Evolutionary conservation across 1,140 invertebrate species (phyloP), one percentile per base, ranked within the genome.

Genomic region (Leptestheria dahalacensis): DNA sequence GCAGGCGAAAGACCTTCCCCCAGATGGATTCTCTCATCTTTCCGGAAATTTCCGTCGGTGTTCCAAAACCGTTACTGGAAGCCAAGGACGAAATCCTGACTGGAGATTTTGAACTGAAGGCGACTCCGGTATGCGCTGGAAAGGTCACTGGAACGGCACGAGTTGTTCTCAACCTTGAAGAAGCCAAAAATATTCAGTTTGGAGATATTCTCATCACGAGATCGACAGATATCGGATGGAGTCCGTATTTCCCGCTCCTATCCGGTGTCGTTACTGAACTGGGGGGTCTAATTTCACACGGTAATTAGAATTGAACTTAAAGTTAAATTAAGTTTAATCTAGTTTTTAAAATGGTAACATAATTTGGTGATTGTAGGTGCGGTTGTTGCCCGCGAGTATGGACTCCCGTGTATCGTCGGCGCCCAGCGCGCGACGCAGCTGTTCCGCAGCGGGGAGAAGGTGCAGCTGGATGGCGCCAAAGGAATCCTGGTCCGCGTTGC

Each of bases 361-460:
- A 68, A n/a, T n/a, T n/a, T n/a, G n/a, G n/a, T n/a, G n/a, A n/a
- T n/a, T n/a, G 23, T 65, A 86, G 84, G 87, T 51, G 87, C 88
- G 55, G 88, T 91, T 0, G 85, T 91, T n/a, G 88, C 88, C 1
- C 74, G 88, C 63, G 88, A 91, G 72, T 91, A 88, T 70, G 86
- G 87, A 0, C 67, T 91, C 23, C 88, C 88, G 0, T 90, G 87
- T 68, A 76, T 91, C 28, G 82, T 91, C 12, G 86, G 84, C 12
- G 82, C 82, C 1, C 70, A 76, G 48, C 72, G 76, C 60, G 86
- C 83, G 1, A 88, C 85, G 0, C 69, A 75, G 61, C 64, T 76
- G 2, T 85, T 91, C 62, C 73, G 75, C 64, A 84, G 83, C 28
- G 88, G 88, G 71, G 67, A 67, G 56, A 29, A 21, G 2, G 53